A percentile compares a stretch with the other conserved stretches of the same genome.
Conservation (phyloP, 2,888 invertebrate species). For the Eledone cirrhosa region DNA sequence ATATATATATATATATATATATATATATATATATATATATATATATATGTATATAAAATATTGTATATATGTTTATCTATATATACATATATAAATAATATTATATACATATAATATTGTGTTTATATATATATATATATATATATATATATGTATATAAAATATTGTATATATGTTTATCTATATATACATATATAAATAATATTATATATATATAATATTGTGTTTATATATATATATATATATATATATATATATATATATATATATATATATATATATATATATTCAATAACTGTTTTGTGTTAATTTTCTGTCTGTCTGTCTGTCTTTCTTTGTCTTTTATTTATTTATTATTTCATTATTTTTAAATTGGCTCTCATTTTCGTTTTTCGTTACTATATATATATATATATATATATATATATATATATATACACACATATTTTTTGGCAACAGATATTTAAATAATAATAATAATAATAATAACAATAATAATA, state of each 20-base stretch:
- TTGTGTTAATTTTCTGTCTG: background rate
- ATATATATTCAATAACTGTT: too few species aligned
- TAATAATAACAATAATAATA: too few species aligned
- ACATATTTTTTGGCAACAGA: too few species aligned
- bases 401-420: background rate
- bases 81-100: background rate
- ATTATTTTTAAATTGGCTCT: background rate
- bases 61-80: background rate
- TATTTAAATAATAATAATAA: too few species aligned
- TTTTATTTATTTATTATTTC: background rate
- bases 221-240: too few species aligned
- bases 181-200: too few species aligned
- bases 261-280: too few species aligned
- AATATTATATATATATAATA: too few species aligned
- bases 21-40: background rate
- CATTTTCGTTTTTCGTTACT: background rate
- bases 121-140: constrained; percentile 12
- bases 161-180: too few species aligned
- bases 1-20: too few species aligned
- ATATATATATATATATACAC: too few species aligned
- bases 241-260: too few species aligned
- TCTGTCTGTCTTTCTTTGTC: background rate
- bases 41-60: background rate
- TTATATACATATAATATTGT: background rate
- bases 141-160: background rate